Conservation (phyloP, 2,797 vertebrate genomes). For the Tokudaia tokunoshimensis region DNA sequence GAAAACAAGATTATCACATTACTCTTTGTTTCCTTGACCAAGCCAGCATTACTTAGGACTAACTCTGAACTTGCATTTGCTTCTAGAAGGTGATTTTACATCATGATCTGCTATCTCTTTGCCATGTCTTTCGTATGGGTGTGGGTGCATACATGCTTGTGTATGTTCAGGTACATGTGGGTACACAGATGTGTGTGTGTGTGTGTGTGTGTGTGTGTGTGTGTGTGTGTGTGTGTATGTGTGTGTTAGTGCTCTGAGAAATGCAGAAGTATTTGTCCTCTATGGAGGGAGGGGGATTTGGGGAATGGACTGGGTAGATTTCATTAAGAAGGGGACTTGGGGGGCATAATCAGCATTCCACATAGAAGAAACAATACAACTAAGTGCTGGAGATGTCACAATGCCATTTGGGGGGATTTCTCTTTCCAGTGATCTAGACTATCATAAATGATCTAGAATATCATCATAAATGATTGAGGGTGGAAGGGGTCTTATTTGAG, state of each 20-base stretch:
- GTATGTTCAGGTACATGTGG: neutral
- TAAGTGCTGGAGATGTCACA: neutral
- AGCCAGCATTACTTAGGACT: neutral
- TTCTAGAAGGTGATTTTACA: neutral
- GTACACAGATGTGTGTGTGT: neutral
- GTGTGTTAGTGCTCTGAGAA: neutral
- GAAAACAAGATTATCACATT: constrained; percentile 11
- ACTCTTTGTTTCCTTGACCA: neutral
- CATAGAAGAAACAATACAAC: neutral
- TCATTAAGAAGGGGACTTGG: too few relatives aligned
- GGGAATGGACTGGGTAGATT: too few relatives aligned
- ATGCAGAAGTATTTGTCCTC: neutral
- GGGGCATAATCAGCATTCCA: neutral
- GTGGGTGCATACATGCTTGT: neutral
- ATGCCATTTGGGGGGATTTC: neutral
- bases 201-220: neutral
- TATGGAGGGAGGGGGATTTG: neutral
- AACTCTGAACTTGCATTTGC: neutral
- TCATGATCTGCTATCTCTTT: neutral
- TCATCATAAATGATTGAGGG: neutral
- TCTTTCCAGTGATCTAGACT: neutral
- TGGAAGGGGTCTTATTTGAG: neutral
- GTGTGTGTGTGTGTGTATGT: neutral
- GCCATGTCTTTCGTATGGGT: neutral
- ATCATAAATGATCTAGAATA: neutral